Evolutionary conservation across 2,113 vertebrate genomes (phyloP).

Genomic region (rabbit (Oryctolagus cuniculus)): DNA sequence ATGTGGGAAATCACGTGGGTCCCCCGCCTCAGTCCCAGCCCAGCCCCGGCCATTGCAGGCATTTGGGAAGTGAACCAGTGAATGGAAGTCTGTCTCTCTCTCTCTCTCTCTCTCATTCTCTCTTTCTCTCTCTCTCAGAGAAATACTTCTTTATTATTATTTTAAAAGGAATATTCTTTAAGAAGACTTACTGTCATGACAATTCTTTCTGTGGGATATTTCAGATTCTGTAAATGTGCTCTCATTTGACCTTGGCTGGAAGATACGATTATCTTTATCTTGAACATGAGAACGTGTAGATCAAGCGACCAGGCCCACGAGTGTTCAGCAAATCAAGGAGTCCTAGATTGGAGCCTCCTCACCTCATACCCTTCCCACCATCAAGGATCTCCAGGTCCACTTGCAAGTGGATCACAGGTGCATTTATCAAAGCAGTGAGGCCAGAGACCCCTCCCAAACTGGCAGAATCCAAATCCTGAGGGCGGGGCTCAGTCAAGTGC

Average conservation of each 20-base stretch:
- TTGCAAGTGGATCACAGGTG: too few relatives aligned
- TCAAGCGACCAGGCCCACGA: not conserved
- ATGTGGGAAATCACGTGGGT: too few relatives aligned
- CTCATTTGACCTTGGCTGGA: not conserved
- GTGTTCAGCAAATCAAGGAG: not conserved
- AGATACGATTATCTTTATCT: not conserved
- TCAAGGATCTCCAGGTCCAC: not conserved
- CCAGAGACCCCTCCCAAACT: not conserved
- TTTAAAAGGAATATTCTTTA: too few relatives aligned
- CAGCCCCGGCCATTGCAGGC: too few relatives aligned
- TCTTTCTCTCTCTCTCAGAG: too few relatives aligned
- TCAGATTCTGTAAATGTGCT: not conserved
- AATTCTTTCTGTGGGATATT: not conserved
- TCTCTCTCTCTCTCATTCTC: too few relatives aligned
- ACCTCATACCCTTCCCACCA: too few relatives aligned
- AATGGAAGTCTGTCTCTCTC: too few relatives aligned
- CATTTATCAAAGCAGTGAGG: not conserved
- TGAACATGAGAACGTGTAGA: not conserved
- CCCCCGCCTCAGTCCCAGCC: too few relatives aligned
- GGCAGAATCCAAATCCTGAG: not conserved
- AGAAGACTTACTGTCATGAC: not conserved
- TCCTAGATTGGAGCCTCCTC: not conserved
- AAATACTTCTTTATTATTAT: too few relatives aligned
- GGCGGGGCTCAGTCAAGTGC: rapidly evolving
- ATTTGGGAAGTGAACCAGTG: too few relatives aligned